Evolutionary conservation across 2,113 vertebrate genomes (phyloP).

Genomic region (Picathartes gymnocephalus): DNA sequence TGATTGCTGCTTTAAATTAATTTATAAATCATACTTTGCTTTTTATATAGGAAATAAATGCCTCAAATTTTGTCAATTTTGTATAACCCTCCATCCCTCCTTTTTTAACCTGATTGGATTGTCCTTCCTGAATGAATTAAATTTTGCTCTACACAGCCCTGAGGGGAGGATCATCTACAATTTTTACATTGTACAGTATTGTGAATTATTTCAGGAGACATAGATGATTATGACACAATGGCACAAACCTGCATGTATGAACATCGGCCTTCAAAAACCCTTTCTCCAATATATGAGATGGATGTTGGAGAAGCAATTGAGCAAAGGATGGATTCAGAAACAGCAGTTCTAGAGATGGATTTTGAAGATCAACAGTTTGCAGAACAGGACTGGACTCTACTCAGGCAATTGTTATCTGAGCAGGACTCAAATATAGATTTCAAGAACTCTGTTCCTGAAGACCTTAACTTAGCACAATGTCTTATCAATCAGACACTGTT

Average conservation of each 20-base stretch:
- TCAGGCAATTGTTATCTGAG: slow-evolving; percentile 90
- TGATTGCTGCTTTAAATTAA: slow-evolving; percentile 71
- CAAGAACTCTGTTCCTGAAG: slow-evolving; percentile 93
- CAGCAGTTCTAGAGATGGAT: slow-evolving; percentile 70
- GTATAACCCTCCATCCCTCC: slow-evolving; percentile 53
- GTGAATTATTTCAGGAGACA: slow-evolving; percentile 99
- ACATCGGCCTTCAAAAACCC: slow-evolving; percentile 90
- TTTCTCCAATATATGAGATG: slow-evolving; percentile 97
- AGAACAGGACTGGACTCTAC: slow-evolving; percentile 92
- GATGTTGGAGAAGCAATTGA: slow-evolving; percentile 88
- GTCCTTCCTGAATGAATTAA: slow-evolving; percentile 67
- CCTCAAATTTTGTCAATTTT: slow-evolving; percentile 71
- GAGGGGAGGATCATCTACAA: slow-evolving; percentile 73
- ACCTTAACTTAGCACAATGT: slow-evolving; percentile 96
- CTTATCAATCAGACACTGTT: slow-evolving; percentile 97
- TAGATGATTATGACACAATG: slow-evolving; percentile 97
- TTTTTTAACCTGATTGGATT: slow-evolving; percentile 66
- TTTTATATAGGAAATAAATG: slow-evolving; percentile 72
- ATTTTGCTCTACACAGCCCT: slow-evolving; percentile 75
- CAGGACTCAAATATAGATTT: slow-evolving; percentile 88
- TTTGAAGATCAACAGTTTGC: slow-evolving; percentile 85
- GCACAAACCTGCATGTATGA: slow-evolving; percentile 95
- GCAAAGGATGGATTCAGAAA: slow-evolving; percentile 82
- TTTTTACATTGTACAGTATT: slow-evolving; percentile 99
- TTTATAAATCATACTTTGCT: slow-evolving; percentile 65